Percentiles rank a stretch among this genome's conserved stretches.
phyloP scores from a whole-genome alignment of 2,888 invertebrate genomes.

The Bombylius discolor region DNA sequence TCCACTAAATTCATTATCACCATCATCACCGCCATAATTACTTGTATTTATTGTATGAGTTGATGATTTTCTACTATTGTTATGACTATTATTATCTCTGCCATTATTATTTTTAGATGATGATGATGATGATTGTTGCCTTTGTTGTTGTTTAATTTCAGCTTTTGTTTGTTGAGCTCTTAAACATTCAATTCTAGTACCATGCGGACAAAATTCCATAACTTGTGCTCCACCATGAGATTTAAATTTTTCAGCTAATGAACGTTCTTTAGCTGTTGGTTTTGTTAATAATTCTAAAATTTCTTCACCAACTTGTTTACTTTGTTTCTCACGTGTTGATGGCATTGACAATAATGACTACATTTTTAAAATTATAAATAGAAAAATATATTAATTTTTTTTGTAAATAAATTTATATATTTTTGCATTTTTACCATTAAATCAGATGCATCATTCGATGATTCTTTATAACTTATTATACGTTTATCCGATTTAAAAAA shows the following conservation, averaged over 20 bases:
- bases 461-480: slow-evolving; percentile 22
- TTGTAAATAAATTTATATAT: not conserved
- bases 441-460: slow-evolving; percentile 42
- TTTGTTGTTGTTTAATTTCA: slow-evolving; percentile 19
- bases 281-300: slow-evolving; percentile 86
- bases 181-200: slow-evolving; percentile 78
- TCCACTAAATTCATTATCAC: not conserved
- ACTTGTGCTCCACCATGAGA: slow-evolving; percentile 90
- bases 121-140: slow-evolving; percentile 10
- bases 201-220: slow-evolving; percentile 94
- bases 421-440: slow-evolving; percentile 45
- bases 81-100: slow-evolving; percentile 1
- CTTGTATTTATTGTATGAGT: slow-evolving; percentile 16
- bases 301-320: slow-evolving; percentile 90
- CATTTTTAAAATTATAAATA: slow-evolving; percentile 5
- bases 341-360: slow-evolving; percentile 42
- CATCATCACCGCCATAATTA: slow-evolving; percentile 15
- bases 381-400: not conserved
- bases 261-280: slow-evolving; percentile 91
- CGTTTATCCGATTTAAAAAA: slow-evolving; percentile 13
- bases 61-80: slow-evolving; percentile 7
- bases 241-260: slow-evolving; percentile 87
- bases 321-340: slow-evolving; percentile 89
- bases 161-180: slow-evolving; percentile 38
- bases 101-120: too few relatives aligned